A percentile compares a stretch with the other conserved stretches of the same genome.
Conservation (phyloP, 2,888 invertebrate species). For the Ptilodon capucinus region DNA sequence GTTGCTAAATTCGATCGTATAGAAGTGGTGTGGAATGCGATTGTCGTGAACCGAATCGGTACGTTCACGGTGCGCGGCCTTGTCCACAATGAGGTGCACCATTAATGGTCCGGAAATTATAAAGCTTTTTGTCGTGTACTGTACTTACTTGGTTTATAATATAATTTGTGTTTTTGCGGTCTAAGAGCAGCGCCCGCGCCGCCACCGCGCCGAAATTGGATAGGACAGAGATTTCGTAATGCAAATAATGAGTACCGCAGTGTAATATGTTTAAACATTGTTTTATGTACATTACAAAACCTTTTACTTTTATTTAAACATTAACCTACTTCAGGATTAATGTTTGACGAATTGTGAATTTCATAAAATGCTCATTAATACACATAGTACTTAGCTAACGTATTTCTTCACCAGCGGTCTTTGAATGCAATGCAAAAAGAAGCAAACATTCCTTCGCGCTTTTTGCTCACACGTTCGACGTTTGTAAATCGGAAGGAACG, state of each 20-base stretch:
- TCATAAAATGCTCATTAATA: too few species aligned
- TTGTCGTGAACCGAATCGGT: constrained; percentile 59
- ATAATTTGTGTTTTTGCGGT: constrained; percentile 43
- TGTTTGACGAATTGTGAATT: neutral
- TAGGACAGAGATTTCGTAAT: constrained; percentile 50
- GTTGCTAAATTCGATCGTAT: constrained; percentile 59
- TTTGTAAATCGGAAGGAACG: constrained; percentile 31
- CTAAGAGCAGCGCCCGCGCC: constrained; percentile 16
- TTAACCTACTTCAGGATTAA: neutral
- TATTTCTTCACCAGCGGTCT: neutral
- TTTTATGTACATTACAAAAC: neutral
- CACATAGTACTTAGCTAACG: too few species aligned
- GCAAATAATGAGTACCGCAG: constrained; percentile 30
- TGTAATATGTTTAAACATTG: neutral
- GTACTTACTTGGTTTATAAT: constrained; percentile 47
- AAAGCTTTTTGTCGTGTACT: constrained; percentile 57
- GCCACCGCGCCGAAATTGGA: constrained; percentile 42
- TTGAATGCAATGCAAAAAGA: constrained; percentile 13
- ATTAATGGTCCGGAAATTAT: constrained; percentile 75
- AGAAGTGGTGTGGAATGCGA: constrained; percentile 66
- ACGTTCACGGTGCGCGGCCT: constrained; percentile 68
- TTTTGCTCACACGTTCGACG: constrained; percentile 15
- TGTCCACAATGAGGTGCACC: constrained; percentile 60
- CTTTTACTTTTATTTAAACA: neutral
- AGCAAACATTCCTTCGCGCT: constrained; percentile 6